phyloP scores from a whole-genome alignment of 2,797 vertebrate genomes.

The Masticophis lateralis region DNA sequence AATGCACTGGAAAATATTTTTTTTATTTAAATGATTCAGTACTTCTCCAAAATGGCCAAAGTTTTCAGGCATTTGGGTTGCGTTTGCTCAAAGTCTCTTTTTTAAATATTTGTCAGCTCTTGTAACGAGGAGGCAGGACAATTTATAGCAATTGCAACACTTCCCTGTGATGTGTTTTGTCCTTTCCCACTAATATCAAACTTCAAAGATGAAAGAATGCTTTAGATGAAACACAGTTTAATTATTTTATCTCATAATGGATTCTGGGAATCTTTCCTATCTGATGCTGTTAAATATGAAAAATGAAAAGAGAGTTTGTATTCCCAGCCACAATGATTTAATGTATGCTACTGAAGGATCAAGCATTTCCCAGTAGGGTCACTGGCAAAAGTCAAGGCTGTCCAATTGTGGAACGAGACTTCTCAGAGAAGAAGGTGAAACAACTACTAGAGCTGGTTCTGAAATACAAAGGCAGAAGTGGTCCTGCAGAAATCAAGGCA shows the following conservation, averaged over 20 bases:
- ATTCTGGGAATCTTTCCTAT: constrained; percentile 42
- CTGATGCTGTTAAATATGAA: constrained; percentile 37
- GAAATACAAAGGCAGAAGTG: neutral
- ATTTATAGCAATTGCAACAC: constrained; percentile 26
- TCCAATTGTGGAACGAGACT: neutral
- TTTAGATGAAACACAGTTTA: constrained; percentile 28
- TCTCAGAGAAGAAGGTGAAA: neutral
- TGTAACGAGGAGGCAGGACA: neutral
- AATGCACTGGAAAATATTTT: constrained; percentile 45
- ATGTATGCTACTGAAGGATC: constrained; percentile 21
- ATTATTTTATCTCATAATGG: constrained; percentile 41
- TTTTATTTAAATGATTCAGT: constrained; percentile 44
- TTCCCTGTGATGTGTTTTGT: constrained; percentile 17
- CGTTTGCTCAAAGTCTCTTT: constrained; percentile 28
- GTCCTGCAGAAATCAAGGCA: neutral
- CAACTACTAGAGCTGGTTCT: neutral
- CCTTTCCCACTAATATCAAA: constrained; percentile 24
- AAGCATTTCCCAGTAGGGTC: neutral
- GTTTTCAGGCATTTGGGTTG: constrained; percentile 16
- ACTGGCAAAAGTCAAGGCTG: neutral
- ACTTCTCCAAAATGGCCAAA: constrained; percentile 49
- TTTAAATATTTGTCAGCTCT: neutral
- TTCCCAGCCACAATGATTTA: constrained; percentile 19
- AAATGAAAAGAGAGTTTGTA: constrained; percentile 33
- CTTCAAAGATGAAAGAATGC: constrained; percentile 26